Evolutionary conservation across 1,140 invertebrate species (phyloP).

Genomic region (Drosophila littoralis): DNA sequence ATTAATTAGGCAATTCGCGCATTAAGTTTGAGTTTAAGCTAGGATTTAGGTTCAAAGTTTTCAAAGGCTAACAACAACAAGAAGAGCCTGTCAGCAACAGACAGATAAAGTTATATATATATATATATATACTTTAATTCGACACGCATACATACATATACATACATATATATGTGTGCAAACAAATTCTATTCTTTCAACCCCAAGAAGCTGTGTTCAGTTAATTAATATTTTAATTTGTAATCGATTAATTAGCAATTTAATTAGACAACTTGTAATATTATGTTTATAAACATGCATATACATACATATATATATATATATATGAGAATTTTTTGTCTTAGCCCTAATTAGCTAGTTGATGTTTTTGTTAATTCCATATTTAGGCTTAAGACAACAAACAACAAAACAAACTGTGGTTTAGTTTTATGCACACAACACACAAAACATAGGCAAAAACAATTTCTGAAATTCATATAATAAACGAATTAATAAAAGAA

Average conservation of each 20-base stretch:
- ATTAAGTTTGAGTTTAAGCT: neutral
- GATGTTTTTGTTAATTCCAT: conserved; percentile 56
- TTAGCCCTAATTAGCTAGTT: conserved; percentile 49
- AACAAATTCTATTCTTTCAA: conserved; percentile 83
- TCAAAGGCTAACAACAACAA: conserved; percentile 8
- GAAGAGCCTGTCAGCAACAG: conserved; percentile 1
- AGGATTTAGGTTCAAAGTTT: conserved; percentile 11
- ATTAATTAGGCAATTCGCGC: neutral
- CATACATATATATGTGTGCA: conserved; percentile 12
- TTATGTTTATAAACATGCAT: conserved; percentile 6
- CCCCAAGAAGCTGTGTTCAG: conserved; percentile 84
- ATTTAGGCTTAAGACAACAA: conserved; percentile 50
- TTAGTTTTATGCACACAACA: conserved; percentile 72
- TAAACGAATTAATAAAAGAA: conserved; percentile 32
- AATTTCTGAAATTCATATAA: neutral
- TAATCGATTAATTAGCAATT: conserved; percentile 37
- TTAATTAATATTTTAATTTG: conserved; percentile 52
- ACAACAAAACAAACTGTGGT: conserved; percentile 81
- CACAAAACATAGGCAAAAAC: conserved; percentile 45
- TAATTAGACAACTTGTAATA: conserved; percentile 39
- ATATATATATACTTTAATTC: neutral
- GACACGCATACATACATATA: too few relatives aligned
- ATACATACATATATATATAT: conserved; percentile 5
- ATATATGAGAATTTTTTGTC: conserved; percentile 42
- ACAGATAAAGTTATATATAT: conserved; percentile 4